These are phyloP conservation scores for Mesembrinibis cayennensis DNA, from an alignment of 2,113 vertebrate genomes.

Conservation along the genomic window DNA sequence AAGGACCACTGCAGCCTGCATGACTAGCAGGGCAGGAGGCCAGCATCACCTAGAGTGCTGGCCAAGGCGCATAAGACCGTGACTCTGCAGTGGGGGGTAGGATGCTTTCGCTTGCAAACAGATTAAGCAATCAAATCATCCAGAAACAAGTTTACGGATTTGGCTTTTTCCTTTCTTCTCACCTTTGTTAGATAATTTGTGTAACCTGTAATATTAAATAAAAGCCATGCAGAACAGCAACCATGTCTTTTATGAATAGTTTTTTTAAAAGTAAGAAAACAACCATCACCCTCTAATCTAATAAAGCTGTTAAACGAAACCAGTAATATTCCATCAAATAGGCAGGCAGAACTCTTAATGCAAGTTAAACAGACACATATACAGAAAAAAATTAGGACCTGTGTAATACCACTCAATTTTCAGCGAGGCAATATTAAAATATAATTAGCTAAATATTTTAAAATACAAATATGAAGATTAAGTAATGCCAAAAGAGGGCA, in stretches of 20 bases:
- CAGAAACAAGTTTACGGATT: background rate
- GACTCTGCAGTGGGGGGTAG: rapidly evolving
- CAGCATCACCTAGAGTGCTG: background rate
- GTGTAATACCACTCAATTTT: background rate
- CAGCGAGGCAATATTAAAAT: background rate
- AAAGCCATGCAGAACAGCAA: background rate
- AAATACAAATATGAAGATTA: background rate
- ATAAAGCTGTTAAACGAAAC: background rate
- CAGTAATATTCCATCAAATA: background rate
- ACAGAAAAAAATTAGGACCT: background rate
- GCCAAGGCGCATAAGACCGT: rapidly evolving
- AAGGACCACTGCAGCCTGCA: background rate
- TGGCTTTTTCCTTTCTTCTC: background rate
- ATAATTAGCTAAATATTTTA: background rate
- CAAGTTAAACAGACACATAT: background rate
- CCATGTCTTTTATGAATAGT: background rate
- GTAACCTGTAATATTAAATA: background rate
- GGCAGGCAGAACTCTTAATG: background rate
- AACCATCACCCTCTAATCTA: background rate
- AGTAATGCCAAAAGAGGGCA: background rate
- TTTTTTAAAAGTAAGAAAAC: background rate
- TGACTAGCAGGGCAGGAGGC: background rate
- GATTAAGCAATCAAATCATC: background rate
- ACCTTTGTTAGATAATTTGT: background rate
- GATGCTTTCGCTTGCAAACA: background rate